Evolutionary conservation across 2,888 invertebrate genomes (phyloP).

Genomic region (Dynastes hyllus): DNA sequence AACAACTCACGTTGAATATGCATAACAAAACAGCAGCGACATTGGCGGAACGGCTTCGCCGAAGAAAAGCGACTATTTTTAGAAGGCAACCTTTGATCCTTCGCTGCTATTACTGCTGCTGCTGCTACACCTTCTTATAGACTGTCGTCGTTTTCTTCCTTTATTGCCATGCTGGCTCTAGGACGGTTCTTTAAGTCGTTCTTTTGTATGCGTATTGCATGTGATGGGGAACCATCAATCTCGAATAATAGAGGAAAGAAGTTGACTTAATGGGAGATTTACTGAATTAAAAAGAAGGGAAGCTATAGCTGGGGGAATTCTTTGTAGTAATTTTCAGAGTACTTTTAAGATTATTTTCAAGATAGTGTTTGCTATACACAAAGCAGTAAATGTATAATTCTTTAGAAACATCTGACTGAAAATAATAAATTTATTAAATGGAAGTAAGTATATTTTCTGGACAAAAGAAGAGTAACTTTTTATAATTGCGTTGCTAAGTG

Average conservation of each 20-base stretch:
- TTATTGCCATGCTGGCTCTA: background rate
- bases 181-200: background rate
- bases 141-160: no score
- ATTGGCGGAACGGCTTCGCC: constrained; percentile 3
- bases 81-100: background rate
- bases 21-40: constrained; percentile 24
- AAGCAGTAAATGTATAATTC: background rate
- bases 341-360: no score
- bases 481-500: no score
- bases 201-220: constrained; percentile 12
- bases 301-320: background rate
- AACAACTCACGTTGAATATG: constrained; percentile 44
- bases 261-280: background rate
- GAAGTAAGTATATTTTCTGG: no score
- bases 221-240: constrained; percentile 14
- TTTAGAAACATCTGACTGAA: no score
- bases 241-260: constrained; percentile 3
- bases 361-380: background rate
- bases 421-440: no score
- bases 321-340: no score
- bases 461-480: no score
- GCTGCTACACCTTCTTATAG: no score
- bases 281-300: background rate
- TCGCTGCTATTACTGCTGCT: no score
- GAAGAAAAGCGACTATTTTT: constrained; percentile 9